Percentiles rank a stretch among this genome's conserved stretches.
These are phyloP conservation scores for Somateria mollissima DNA, from an alignment of 2,797 vertebrate genomes.

Conservation along the genomic window DNA sequence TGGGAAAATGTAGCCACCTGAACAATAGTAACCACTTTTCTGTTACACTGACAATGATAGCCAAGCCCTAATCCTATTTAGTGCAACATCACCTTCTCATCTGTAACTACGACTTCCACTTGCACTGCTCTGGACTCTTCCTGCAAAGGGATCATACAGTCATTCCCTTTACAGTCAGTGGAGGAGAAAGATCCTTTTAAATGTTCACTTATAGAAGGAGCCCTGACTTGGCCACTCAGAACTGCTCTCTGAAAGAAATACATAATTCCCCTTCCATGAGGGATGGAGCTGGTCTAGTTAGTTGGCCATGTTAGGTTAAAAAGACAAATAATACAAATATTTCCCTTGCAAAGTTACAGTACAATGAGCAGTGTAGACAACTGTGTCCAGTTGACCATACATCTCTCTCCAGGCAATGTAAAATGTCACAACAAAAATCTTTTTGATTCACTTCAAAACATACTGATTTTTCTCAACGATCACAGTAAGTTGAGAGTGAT, in stretches of 20 bases:
- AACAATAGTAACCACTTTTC: background rate
- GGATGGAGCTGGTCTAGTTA: background rate
- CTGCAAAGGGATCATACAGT: background rate
- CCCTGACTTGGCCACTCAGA: background rate
- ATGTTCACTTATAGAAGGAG: rapidly evolving
- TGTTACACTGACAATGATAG: background rate
- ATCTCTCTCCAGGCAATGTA: background rate
- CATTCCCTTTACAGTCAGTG: background rate
- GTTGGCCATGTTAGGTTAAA: background rate
- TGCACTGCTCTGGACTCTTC: background rate
- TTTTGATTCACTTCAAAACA: background rate
- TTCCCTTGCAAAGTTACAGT: background rate
- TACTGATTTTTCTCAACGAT: background rate
- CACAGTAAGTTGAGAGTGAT: background rate
- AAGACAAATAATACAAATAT: background rate
- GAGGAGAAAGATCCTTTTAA: background rate
- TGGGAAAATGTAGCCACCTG: background rate
- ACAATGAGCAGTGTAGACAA: background rate
- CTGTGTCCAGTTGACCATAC: background rate
- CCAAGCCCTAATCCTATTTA: background rate
- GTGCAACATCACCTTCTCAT: background rate
- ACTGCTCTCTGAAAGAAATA: background rate
- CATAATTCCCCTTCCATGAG: rapidly evolving
- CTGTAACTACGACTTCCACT: background rate
- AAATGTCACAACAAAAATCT: background rate